Conservation (phyloP, 2,888 invertebrate genomes). For the Oeneis ivallda region DNA sequence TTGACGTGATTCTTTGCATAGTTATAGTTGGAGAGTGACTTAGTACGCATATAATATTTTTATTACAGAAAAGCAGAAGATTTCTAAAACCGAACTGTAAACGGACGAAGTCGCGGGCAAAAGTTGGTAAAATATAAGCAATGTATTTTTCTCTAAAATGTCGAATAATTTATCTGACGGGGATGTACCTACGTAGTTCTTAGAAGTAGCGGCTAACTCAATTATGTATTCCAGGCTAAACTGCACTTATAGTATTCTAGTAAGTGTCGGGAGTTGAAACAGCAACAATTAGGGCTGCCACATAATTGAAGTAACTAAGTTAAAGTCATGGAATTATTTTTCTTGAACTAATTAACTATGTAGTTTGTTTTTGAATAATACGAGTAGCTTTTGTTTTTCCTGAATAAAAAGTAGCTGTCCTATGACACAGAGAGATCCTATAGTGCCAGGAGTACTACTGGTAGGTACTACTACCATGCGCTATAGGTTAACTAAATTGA, state of each 20-base stretch:
- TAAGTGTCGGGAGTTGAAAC: conserved; percentile 37
- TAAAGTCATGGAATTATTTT: neutral
- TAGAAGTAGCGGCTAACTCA: conserved; percentile 38
- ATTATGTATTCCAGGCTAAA: conserved; percentile 39
- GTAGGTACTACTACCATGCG: no score
- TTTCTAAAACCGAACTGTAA: neutral
- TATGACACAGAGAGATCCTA: no score
- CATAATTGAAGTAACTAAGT: neutral
- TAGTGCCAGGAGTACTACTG: no score
- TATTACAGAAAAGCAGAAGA: no score
- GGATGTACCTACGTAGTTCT: conserved; percentile 32
- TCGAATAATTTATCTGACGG: conserved; percentile 13
- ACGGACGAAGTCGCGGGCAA: neutral
- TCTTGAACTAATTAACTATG: neutral
- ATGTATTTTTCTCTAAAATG: conserved; percentile 12
- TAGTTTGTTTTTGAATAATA: neutral
- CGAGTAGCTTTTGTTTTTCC: no score
- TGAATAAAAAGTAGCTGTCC: no score
- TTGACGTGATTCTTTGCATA: no score
- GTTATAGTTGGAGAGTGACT: no score
- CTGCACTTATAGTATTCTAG: conserved; percentile 38
- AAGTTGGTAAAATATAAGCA: neutral
- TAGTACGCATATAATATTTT: no score
- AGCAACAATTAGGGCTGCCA: conserved; percentile 30
- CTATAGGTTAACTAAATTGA: no score